A percentile compares a stretch with the other conserved stretches of the same genome.
Conservation (phyloP, 2,888 invertebrate species). For the Carterocephalus palaemon region DNA sequence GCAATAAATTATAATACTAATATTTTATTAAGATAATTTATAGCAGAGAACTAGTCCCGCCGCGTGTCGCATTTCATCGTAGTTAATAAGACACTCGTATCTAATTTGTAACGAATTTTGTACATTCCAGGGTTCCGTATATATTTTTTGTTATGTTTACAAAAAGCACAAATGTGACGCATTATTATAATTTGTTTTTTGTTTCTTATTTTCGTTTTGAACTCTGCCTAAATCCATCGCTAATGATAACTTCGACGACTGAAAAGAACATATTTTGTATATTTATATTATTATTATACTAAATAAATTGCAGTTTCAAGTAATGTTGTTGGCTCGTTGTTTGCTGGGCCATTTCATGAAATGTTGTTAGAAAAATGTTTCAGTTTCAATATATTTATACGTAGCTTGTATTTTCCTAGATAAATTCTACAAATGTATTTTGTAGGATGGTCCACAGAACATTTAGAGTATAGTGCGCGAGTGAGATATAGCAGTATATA, state of each 20-base stretch:
- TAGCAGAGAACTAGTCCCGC: conserved; percentile 69
- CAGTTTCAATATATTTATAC: conserved; percentile 14
- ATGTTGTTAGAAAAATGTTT: conserved; percentile 5
- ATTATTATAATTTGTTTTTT: conserved; percentile 23
- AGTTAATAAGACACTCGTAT: conserved; percentile 58
- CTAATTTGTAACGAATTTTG: conserved; percentile 62
- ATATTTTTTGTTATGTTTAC: conserved; percentile 48
- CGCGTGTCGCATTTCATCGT: conserved; percentile 68
- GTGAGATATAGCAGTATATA: conserved; percentile 58
- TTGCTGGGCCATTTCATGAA: conserved; percentile 41
- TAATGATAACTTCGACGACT: conserved; percentile 51
- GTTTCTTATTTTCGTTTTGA: conserved; percentile 34
- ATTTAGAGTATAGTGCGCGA: conserved; percentile 51
- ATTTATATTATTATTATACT: conserved; percentile 54
- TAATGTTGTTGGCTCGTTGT: conserved; percentile 25
- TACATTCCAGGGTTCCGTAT: conserved; percentile 71
- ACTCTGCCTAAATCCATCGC: conserved; percentile 48
- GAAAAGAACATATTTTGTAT: conserved; percentile 59
- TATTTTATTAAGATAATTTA: conserved; percentile 54
- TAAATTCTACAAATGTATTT: conserved; percentile 21
- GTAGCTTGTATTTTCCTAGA: conserved; percentile 18
- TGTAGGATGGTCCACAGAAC: conserved; percentile 46
- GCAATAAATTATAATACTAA: not conserved
- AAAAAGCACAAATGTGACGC: conserved; percentile 50
- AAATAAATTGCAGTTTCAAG: conserved; percentile 26